Conservation (phyloP, 2,797 vertebrate species). For the Cyclura pinguis region DNA sequence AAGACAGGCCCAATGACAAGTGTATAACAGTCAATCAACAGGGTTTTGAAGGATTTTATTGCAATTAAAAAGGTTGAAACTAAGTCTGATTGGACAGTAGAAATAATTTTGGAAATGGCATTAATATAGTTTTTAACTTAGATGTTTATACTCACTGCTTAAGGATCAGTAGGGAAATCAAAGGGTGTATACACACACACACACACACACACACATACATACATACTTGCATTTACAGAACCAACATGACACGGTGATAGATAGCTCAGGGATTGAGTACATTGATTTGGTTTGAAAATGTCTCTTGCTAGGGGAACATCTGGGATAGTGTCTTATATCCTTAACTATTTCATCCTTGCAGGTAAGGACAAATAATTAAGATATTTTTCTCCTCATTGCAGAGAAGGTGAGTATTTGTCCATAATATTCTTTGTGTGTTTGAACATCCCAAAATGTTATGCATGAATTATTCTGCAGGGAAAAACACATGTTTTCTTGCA, state of each 20-base stretch:
- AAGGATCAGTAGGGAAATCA: not conserved
- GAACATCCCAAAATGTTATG: too few relatives aligned
- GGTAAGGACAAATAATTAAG: too few relatives aligned
- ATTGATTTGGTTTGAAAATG: not conserved
- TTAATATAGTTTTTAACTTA: not conserved
- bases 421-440: too few relatives aligned
- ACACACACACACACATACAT: too few relatives aligned
- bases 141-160: not conserved
- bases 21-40: not conserved
- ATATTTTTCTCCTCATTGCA: too few relatives aligned
- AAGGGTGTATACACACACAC: too few relatives aligned
- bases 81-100: not conserved
- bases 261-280: not conserved
- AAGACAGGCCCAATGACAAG: not conserved
- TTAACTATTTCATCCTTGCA: too few relatives aligned
- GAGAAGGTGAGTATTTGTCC: too few relatives aligned
- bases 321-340: too few relatives aligned
- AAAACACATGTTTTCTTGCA: too few relatives aligned
- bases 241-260: not conserved
- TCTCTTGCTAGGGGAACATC: not conserved
- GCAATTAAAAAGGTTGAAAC: not conserved
- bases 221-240: not conserved
- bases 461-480: too few relatives aligned
- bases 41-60: not conserved
- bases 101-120: slow-evolving; percentile 5